These are phyloP conservation scores for Tachina fera DNA, from an alignment of 2,888 invertebrate species.

Conservation along the genomic window DNA sequence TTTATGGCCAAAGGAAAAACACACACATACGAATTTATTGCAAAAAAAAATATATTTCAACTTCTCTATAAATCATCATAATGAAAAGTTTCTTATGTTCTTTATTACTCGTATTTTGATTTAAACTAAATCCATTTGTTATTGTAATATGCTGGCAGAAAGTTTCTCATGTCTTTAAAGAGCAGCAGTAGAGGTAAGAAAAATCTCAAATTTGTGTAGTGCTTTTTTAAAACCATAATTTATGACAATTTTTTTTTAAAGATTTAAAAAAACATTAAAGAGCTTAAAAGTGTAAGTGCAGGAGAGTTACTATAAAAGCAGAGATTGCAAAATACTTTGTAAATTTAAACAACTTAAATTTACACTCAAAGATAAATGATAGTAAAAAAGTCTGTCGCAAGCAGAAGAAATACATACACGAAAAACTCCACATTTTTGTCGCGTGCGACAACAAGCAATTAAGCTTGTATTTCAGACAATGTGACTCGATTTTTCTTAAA, in stretches of 20 bases:
- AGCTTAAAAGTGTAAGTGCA: conserved; percentile 47
- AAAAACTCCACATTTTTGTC: too few relatives aligned
- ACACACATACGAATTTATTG: background rate
- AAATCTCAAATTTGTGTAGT: conserved; percentile 7
- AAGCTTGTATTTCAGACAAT: too few relatives aligned
- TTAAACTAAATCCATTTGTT: conserved; percentile 32
- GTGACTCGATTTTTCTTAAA: too few relatives aligned
- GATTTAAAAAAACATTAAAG: conserved; percentile 54
- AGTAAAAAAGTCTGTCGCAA: too few relatives aligned
- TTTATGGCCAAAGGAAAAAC: background rate
- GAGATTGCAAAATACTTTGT: background rate
- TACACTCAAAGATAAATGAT: conserved; percentile 23
- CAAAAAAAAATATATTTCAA: background rate
- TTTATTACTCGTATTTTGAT: conserved; percentile 1
- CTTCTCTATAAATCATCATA: conserved; percentile 56
- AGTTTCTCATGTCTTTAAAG: conserved; percentile 1
- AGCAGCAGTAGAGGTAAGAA: background rate
- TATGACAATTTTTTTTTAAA: conserved; percentile 64
- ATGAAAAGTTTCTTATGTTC: conserved; percentile 49
- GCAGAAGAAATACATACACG: too few relatives aligned
- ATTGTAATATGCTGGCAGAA: conserved; percentile 7
- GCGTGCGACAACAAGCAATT: too few relatives aligned
- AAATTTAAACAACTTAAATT: background rate
- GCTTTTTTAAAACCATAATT: conserved; percentile 53
- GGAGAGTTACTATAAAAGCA: conserved; percentile 1